These are phyloP conservation scores for Tarsius wallacei DNA, from an alignment of 2,797 vertebrate genomes.

Conservation along the genomic window DNA sequence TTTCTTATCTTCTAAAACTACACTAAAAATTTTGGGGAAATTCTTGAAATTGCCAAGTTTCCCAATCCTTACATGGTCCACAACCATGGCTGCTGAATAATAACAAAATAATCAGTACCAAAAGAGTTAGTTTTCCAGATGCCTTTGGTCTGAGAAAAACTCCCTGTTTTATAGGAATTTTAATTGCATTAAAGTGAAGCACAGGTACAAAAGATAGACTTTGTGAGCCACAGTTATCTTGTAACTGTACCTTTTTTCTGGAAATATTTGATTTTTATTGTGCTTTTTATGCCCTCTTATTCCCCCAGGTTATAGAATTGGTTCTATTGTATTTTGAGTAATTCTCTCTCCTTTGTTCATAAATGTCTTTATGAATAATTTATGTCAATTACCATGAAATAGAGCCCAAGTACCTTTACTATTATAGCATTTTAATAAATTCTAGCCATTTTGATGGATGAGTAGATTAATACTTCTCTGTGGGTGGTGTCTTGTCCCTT, in stretches of 20 bases:
- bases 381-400: constrained; percentile 61
- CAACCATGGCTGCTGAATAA: neutral
- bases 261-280: constrained; percentile 72
- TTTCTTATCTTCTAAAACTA: neutral
- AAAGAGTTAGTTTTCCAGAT: neutral
- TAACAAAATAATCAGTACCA: neutral
- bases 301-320: constrained; percentile 39
- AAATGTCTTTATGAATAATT: constrained; percentile 75
- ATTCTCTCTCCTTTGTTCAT: constrained; percentile 61
- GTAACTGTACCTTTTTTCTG: constrained; percentile 17
- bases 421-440: constrained; percentile 55
- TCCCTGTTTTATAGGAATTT: constrained; percentile 8
- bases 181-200: constrained; percentile 2
- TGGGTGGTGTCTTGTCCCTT: neutral
- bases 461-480: neutral
- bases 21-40: neutral
- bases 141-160: constrained; percentile 19
- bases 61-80: neutral
- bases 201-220: constrained; percentile 11
- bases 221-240: constrained; percentile 44
- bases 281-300: constrained; percentile 55
- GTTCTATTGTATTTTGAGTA: constrained; percentile 73
- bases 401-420: constrained; percentile 6
- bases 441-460: neutral
- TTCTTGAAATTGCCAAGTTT: neutral